These are phyloP conservation scores for Morpho deidamia DNA, from an alignment of 2,888 invertebrate species.

Conservation along the genomic window DNA sequence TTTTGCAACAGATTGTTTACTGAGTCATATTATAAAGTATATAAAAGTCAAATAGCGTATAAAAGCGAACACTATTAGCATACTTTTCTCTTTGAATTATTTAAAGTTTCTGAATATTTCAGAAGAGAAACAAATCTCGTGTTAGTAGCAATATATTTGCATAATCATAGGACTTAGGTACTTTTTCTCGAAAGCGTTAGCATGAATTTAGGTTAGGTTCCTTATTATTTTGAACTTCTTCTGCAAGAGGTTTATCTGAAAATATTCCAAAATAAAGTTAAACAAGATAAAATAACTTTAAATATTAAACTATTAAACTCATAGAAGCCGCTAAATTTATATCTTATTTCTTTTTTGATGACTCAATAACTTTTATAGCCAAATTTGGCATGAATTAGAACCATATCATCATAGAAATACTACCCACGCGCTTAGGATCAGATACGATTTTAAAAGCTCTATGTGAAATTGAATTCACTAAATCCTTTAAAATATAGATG, in stretches of 20 bases:
- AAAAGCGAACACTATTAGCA: conserved; percentile 33
- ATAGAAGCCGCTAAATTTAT: no score
- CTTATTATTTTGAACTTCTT: neutral
- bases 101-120: conserved; percentile 16
- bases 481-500: no score
- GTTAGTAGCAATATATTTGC: conserved; percentile 42
- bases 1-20: neutral
- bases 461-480: conserved; percentile 62
- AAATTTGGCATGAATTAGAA: no score
- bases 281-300: neutral
- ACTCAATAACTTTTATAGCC: no score
- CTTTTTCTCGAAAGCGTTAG: neutral
- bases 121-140: conserved; percentile 30
- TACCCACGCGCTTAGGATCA: conserved; percentile 12
- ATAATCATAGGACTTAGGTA: conserved; percentile 47
- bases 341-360: no score
- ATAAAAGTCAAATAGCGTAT: neutral
- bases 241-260: no score
- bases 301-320: no score
- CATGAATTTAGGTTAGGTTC: no score
- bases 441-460: conserved; percentile 44
- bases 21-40: conserved; percentile 2
- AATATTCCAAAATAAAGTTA: no score
- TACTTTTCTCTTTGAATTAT: conserved; percentile 35
- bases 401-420: no score